These are phyloP conservation scores for Harpalus rubripes DNA, from an alignment of 2,888 invertebrate genomes.

Conservation along the genomic window DNA sequence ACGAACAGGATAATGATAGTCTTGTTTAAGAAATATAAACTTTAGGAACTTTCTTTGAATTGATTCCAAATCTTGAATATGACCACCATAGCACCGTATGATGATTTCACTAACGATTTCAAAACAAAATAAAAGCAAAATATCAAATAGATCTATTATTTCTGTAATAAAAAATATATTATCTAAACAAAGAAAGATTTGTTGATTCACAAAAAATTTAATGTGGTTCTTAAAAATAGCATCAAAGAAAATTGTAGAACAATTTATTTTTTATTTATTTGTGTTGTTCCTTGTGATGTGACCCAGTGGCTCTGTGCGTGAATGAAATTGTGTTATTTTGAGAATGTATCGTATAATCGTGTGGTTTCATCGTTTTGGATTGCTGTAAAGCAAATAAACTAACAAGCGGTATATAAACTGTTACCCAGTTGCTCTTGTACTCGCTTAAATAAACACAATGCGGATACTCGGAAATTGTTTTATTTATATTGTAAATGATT, in stretches of 20 bases:
- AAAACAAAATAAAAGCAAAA: no score
- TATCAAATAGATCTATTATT: no score
- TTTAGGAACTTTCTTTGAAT: no score
- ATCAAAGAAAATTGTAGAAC: conserved; percentile 1
- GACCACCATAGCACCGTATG: no score
- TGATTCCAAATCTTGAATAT: no score
- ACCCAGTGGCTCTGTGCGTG: neutral
- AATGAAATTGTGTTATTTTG: conserved; percentile 8
- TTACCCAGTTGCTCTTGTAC: neutral
- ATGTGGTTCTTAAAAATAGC: neutral
- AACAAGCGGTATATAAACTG: conserved; percentile 1
- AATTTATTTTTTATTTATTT: no score
- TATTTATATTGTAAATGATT: conserved; percentile 12
- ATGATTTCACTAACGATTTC: no score
- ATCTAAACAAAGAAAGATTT: neutral
- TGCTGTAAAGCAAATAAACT: conserved; percentile 6
- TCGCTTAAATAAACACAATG: conserved; percentile 8
- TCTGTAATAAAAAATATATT: no score
- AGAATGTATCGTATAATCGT: neutral
- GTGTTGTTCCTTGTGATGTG: neutral
- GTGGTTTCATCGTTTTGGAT: conserved; percentile 1
- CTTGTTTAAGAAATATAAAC: no score
- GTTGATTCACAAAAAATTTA: neutral
- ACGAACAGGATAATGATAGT: no score
- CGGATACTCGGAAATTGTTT: conserved; percentile 2